Evolutionary conservation across 2,113 vertebrate species (phyloP), one percentile per base, ranked within the genome.

Genomic region (Ictalurus furcatus): DNA sequence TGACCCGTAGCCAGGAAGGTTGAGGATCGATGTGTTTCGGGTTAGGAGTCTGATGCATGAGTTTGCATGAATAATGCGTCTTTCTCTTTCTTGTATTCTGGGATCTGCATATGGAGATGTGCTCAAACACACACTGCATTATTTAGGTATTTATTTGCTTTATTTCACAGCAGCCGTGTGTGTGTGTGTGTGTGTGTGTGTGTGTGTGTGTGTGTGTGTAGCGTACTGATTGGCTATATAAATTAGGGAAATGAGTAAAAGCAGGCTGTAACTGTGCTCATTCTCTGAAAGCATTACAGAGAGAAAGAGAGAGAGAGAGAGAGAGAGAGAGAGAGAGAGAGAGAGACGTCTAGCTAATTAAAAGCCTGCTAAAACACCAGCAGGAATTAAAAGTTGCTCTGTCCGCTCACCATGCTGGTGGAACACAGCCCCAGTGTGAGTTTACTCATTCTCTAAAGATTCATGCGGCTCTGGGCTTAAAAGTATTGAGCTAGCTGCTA

Each of bases 31-130:
- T 92, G 89, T 88, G 87, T 81, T 52, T 69, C 2, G 54, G 88
- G 73, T 59, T 76, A 44, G 28, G 52, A 30, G 86, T 6, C 67
- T 83, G 87, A 74, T 1, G 48, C 37, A 85, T 19, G 84, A 90
- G 48, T 87, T 63, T 76, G 83, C 81, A 93, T 92, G 90, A 91
- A 92, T 91, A 92, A 92, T 89, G 86, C 82, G 87, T 71, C n/a
- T 87, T 90, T 79, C 76, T 85, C 79, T 56, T 84, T 28, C 9
- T 14, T 54, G 40, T 88, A 86, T 86, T 90, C 85, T 83, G 82
- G 73, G 81, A 92, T 92, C 88, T 92, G 87, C 90, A 91, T 90
- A 84, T 65, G 65, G 58, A 65, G 78, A 73, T 73, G 48, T 17
- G 73, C 88, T 79, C 71, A 84, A 81, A 67, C 85, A 78, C 81